These are phyloP conservation scores for Phyllotreta cruciferae DNA, from an alignment of 2,888 invertebrate species.

Conservation along the genomic window DNA sequence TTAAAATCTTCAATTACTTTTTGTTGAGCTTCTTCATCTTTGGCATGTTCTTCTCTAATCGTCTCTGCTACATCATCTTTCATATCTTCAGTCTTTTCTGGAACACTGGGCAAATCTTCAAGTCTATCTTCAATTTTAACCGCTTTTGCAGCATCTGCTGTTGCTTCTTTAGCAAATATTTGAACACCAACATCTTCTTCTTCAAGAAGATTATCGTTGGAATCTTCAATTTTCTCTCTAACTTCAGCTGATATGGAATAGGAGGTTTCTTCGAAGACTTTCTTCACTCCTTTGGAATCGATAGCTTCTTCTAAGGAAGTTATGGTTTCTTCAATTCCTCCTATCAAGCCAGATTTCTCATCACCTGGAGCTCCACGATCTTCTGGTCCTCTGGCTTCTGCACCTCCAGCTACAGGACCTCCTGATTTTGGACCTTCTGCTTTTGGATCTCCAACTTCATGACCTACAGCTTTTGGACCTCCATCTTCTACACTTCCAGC, in stretches of 20 bases:
- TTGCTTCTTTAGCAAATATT: constrained; percentile 9
- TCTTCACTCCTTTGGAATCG: constrained; percentile 9
- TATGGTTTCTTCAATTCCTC: constrained; percentile 23
- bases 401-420: no score
- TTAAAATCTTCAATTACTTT: constrained; percentile 17
- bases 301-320: constrained; percentile 17
- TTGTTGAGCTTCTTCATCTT: constrained; percentile 19
- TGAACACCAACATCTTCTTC: no score
- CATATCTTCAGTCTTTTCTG: constrained; percentile 23
- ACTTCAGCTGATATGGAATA: constrained; percentile 16
- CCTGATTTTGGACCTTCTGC: no score
- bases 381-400: background rate
- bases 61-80: constrained; percentile 15
- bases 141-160: constrained; percentile 4
- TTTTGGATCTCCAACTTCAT: no score
- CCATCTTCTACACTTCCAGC: no score
- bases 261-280: constrained; percentile 23
- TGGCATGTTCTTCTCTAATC: constrained; percentile 21
- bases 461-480: no score
- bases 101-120: background rate
- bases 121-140: constrained; percentile 9
- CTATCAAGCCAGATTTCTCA: no score
- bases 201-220: background rate
- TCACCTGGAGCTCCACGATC: constrained; percentile 16
- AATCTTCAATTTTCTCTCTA: constrained; percentile 5